phyloP scores from a whole-genome alignment of 2,797 vertebrate genomes.

The Arctocebus calabarensis region DNA sequence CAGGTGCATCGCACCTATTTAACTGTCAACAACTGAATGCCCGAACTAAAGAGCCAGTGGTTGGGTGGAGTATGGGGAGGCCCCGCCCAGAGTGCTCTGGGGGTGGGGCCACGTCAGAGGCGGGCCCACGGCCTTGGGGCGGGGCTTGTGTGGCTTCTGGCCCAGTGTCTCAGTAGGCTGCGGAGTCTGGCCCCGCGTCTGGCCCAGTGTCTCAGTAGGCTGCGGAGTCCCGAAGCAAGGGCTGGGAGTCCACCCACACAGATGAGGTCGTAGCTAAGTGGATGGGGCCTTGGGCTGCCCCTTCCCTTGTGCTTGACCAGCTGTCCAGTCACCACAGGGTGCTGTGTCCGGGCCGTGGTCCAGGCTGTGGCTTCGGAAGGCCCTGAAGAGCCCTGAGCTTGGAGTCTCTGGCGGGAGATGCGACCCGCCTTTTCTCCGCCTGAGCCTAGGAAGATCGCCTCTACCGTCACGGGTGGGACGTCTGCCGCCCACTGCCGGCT shows the following conservation, averaged over 20 bases:
- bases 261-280: neutral
- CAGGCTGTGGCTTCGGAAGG: neutral
- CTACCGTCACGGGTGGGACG: too few species aligned
- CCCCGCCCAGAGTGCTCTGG: neutral
- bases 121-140: neutral
- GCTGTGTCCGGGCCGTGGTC: rapidly evolving
- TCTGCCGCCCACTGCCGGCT: neutral
- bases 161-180: neutral
- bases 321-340: too few species aligned
- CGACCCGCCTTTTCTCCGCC: neutral
- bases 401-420: neutral
- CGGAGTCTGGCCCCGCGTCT: neutral
- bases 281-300: too few species aligned
- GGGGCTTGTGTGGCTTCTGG: neutral
- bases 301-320: too few species aligned
- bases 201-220: neutral
- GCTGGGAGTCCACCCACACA: neutral
- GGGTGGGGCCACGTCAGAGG: neutral
- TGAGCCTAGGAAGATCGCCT: neutral
- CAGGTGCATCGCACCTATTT: neutral
- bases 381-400: neutral
- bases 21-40: neutral
- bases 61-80: neutral
- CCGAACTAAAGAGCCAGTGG: neutral
- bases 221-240: neutral